A percentile compares a stretch with the other conserved stretches of the same genome.
phyloP scores from a whole-genome alignment of 1,140 invertebrate genomes.

The Megalopta genalis region DNA sequence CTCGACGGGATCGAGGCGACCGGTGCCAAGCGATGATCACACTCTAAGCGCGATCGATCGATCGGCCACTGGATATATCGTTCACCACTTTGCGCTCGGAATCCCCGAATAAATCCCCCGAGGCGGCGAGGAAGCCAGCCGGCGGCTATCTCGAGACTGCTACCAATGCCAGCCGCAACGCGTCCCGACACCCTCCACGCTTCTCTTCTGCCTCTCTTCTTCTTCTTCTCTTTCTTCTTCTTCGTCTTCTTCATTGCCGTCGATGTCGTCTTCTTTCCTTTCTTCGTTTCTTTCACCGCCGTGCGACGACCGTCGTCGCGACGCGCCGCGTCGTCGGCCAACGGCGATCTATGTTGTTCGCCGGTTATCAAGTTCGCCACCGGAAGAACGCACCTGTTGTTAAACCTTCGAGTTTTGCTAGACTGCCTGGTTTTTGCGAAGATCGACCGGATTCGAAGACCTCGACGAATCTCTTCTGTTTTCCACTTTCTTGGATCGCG shows the following conservation, averaged over 20 bases:
- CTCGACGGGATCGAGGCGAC: slow-evolving; percentile 1
- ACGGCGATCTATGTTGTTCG: background rate
- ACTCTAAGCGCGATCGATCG: slow-evolving; percentile 35
- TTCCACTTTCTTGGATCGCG: too few species aligned
- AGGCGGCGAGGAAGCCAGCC: slow-evolving; percentile 76
- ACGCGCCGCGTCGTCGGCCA: background rate
- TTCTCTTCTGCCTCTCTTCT: slow-evolving; percentile 30
- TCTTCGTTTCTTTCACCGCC: slow-evolving; percentile 24
- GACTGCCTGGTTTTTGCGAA: background rate
- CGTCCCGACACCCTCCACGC: slow-evolving; percentile 74
- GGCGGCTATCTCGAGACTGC: slow-evolving; percentile 80
- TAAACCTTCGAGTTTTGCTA: background rate
- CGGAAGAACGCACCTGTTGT: slow-evolving; percentile 34
- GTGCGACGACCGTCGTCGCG: background rate
- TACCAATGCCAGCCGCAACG: slow-evolving; percentile 77
- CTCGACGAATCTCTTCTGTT: too few species aligned
- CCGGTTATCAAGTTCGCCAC: background rate
- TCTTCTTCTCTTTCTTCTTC: slow-evolving; percentile 43
- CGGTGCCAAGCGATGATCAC: background rate
- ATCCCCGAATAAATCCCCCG: slow-evolving; percentile 76
- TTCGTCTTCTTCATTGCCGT: slow-evolving; percentile 19
- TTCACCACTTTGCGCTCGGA: slow-evolving; percentile 71
- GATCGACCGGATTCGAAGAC: too few species aligned
- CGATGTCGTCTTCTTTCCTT: slow-evolving; percentile 20
- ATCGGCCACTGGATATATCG: slow-evolving; percentile 44